phyloP scores from a whole-genome alignment of 2,113 vertebrate genomes.

The Cavia aperea region DNA sequence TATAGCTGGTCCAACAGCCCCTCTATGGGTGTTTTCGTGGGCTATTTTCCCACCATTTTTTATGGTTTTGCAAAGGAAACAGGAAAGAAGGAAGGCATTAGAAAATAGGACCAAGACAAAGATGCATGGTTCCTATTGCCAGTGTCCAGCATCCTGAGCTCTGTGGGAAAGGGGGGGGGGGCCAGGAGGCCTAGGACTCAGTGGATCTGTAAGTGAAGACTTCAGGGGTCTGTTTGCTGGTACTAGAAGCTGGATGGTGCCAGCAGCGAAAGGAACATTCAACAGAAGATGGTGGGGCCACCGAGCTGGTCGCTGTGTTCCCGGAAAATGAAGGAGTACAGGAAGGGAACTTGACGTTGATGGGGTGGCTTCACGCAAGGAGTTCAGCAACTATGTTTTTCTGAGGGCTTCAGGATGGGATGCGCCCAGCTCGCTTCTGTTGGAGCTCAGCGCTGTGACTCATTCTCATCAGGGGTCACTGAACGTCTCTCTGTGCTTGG shows the following conservation, averaged over 20 bases:
- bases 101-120: not conserved
- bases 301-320: fast-evolving
- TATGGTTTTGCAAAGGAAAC: not conserved
- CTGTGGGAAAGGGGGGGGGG: not conserved
- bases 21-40: not conserved
- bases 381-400: constrained; percentile 36
- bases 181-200: not conserved
- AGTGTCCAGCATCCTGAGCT: not conserved
- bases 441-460: constrained; percentile 46
- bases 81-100: not conserved
- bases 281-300: not conserved
- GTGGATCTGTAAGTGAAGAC: not conserved
- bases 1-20: not conserved
- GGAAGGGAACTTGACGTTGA: not conserved
- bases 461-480: constrained; percentile 59
- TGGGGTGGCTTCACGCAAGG: not conserved
- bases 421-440: not conserved
- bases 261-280: fast-evolving
- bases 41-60: not conserved
- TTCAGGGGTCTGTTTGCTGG: not conserved
- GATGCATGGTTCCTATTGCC: not conserved
- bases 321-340: fast-evolving
- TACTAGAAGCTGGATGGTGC: not conserved
- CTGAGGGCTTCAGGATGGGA: constrained; percentile 47
- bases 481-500: constrained; percentile 38